Conservation (phyloP, 2,888 invertebrate genomes). For the Tyria jacobaeae region DNA sequence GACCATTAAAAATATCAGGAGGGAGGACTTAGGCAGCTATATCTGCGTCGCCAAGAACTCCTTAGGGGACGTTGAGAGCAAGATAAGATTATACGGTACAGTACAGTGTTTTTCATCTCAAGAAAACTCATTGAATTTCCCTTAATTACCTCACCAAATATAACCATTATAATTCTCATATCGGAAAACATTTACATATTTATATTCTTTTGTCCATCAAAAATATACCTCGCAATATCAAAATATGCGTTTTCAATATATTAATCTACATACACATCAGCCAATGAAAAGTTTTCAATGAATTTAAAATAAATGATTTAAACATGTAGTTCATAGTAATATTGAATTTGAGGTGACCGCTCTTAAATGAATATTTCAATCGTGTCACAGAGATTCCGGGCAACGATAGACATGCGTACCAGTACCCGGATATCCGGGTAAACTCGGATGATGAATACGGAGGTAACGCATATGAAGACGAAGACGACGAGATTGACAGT, state of each 20-base stretch:
- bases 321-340: constrained; percentile 27
- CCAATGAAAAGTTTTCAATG: constrained; percentile 25
- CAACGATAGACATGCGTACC: constrained; percentile 78
- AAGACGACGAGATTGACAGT: constrained; percentile 63
- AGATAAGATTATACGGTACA: constrained; percentile 95
- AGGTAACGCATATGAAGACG: constrained; percentile 76
- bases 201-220: constrained; percentile 14
- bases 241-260: constrained; percentile 32
- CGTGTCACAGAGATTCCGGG: constrained; percentile 79
- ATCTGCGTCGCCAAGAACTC: constrained; percentile 95
- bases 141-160: constrained; percentile 27
- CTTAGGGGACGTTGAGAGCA: constrained; percentile 95
- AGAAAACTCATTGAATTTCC: constrained; percentile 17
- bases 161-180: constrained; percentile 20
- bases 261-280: constrained; percentile 40
- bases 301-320: constrained; percentile 25
- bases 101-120: constrained; percentile 25
- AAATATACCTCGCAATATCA: constrained; percentile 25
- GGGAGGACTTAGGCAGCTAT: constrained; percentile 93
- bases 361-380: constrained; percentile 32
- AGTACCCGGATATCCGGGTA: constrained; percentile 75
- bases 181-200: constrained; percentile 18
- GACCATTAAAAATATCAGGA: constrained; percentile 92
- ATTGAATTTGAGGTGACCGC: constrained; percentile 22
- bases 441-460: constrained; percentile 79